phyloP scores from a whole-genome alignment of 1,140 invertebrate genomes.

The Cecropterus lyciades region DNA sequence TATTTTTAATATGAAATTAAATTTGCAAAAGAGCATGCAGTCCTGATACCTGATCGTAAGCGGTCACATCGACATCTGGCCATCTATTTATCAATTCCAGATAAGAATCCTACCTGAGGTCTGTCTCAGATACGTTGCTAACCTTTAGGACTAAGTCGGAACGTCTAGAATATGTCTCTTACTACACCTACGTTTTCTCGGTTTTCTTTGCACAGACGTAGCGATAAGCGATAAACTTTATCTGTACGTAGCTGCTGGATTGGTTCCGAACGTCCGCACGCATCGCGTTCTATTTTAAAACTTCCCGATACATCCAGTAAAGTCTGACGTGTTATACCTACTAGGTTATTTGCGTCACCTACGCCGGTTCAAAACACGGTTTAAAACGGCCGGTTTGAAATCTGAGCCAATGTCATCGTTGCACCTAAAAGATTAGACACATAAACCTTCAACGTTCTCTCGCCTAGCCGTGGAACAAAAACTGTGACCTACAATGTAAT shows the following conservation, averaged over 20 bases:
- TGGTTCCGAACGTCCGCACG: constrained; percentile 48
- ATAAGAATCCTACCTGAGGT: no score
- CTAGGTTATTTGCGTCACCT: constrained; percentile 27
- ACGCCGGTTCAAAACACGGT: constrained; percentile 38
- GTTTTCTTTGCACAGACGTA: constrained; percentile 16
- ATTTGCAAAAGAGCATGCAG: no score
- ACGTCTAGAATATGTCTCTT: no score
- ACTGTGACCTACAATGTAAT: constrained; percentile 56
- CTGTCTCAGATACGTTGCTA: no score
- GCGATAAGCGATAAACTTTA: constrained; percentile 55
- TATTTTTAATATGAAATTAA: no score
- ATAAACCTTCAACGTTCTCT: constrained; percentile 48
- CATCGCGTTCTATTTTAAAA: constrained; percentile 64
- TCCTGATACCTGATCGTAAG: no score
- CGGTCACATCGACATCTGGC: no score
- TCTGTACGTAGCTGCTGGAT: constrained; percentile 49
- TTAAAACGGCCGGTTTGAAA: constrained; percentile 38
- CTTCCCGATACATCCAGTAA: constrained; percentile 59
- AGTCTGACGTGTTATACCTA: constrained; percentile 41
- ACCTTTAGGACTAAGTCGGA: no score
- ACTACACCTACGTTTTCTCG: no score
- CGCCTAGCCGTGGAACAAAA: constrained; percentile 40
- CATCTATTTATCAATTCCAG: no score
- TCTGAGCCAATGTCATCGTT: constrained; percentile 52
- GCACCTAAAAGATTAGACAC: constrained; percentile 25